These are phyloP conservation scores for Typhlichthys subterraneus DNA, from an alignment of 2,797 vertebrate species.

Conservation along the genomic window DNA sequence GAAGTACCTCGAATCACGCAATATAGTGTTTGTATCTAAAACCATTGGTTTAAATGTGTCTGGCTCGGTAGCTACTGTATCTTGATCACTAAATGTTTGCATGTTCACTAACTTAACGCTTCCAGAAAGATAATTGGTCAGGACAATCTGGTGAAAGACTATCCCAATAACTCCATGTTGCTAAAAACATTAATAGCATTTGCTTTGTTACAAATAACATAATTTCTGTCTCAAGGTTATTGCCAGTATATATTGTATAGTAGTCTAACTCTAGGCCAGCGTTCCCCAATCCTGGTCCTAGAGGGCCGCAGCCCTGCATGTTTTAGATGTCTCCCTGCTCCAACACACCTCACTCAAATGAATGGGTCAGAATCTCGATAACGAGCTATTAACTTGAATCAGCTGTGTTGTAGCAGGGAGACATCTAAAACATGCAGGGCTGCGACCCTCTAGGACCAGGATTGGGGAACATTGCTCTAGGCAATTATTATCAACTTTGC, in stretches of 20 bases:
- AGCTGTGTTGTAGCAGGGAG: too few relatives aligned
- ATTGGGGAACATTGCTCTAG: too few relatives aligned
- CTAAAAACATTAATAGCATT: neutral
- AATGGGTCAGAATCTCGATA: too few relatives aligned
- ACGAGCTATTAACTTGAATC: too few relatives aligned
- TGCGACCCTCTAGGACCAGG: too few relatives aligned
- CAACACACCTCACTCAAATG: too few relatives aligned
- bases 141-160: conserved; percentile 42
- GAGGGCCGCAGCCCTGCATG: too few relatives aligned
- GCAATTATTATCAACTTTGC: too few relatives aligned
- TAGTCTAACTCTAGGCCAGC: conserved; percentile 25
- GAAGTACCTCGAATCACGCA: conserved; percentile 56
- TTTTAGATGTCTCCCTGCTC: too few relatives aligned
- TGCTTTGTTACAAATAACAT: neutral
- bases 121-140: conserved; percentile 7
- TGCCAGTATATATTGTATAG: conserved; percentile 18
- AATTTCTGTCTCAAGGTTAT: neutral
- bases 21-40: conserved; percentile 51
- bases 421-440: too few relatives aligned
- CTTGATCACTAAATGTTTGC: conserved; percentile 60
- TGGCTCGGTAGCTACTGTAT: conserved; percentile 49
- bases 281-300: too few relatives aligned
- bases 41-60: conserved; percentile 57
- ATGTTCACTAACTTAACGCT: conserved; percentile 47
- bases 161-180: conserved; percentile 31